These are phyloP conservation scores for Aselliscus stoliczkanus DNA, from an alignment of 2,797 vertebrate genomes.

Conservation along the genomic window DNA sequence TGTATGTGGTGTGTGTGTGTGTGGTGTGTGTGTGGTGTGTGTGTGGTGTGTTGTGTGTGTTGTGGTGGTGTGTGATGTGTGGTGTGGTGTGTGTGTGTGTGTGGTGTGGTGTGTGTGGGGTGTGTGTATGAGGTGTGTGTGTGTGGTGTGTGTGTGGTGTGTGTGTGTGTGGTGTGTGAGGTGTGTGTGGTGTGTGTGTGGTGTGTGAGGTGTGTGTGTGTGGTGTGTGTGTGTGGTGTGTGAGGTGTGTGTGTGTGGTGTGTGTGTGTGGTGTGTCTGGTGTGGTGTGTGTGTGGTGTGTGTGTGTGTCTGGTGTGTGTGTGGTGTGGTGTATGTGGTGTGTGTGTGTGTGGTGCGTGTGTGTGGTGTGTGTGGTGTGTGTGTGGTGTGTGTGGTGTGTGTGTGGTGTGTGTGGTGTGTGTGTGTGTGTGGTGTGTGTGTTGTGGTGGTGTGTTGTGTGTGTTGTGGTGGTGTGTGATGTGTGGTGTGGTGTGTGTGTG, in stretches of 20 bases:
- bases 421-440: not conserved
- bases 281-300: not conserved
- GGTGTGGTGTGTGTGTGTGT: not conserved
- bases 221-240: no score
- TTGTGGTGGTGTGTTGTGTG: not conserved
- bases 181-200: not conserved
- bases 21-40: not conserved
- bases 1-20: not conserved
- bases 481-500: not conserved
- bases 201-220: not conserved
- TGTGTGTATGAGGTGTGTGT: no score
- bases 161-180: no score
- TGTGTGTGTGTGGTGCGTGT: not conserved
- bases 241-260: no score
- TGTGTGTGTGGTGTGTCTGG: no score
- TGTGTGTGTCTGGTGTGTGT: no score
- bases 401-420: not conserved
- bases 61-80: no score
- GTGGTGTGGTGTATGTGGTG: not conserved
- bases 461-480: no score
- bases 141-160: not conserved
- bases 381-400: accelerated
- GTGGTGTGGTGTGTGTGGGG: no score
- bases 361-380: no score
- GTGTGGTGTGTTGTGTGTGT: no score